Conservation (phyloP, 2,797 vertebrate genomes). For the Natrix natrix region DNA sequence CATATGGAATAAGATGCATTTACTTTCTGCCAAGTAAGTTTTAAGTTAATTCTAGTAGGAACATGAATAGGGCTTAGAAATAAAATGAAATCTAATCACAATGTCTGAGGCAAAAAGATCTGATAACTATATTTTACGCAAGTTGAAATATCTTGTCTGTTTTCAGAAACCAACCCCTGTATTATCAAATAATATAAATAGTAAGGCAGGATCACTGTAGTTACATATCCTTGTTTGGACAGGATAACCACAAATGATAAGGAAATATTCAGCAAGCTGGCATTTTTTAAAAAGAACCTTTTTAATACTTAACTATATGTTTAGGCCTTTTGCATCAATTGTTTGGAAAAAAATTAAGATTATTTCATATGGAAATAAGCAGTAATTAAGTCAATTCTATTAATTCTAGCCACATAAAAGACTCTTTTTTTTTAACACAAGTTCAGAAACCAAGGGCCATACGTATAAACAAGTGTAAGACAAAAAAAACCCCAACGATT, state of each 20-base stretch:
- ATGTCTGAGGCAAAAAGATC: background rate
- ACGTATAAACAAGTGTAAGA: background rate
- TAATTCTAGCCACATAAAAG: background rate
- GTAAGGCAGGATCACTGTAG: background rate
- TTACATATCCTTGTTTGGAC: background rate
- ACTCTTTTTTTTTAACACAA: background rate
- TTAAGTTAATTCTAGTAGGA: background rate
- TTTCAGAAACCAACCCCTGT: background rate
- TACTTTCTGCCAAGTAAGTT: background rate
- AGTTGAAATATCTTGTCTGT: background rate
- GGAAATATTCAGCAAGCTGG: background rate
- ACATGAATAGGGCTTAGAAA: background rate
- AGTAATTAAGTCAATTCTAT: background rate
- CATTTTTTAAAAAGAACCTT: background rate
- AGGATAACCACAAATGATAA: background rate
- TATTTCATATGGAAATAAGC: background rate
- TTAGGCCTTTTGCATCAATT: background rate
- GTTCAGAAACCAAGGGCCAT: background rate
- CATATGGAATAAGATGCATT: background rate
- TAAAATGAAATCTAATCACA: background rate
- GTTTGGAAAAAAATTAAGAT: background rate
- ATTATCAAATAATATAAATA: background rate
- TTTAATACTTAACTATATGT: background rate
- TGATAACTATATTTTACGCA: background rate
- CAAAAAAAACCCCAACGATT: background rate